Evolutionary conservation across 2,888 invertebrate genomes (phyloP), one percentile per base, ranked within the genome.

Genomic region (Xylophagus ater): DNA sequence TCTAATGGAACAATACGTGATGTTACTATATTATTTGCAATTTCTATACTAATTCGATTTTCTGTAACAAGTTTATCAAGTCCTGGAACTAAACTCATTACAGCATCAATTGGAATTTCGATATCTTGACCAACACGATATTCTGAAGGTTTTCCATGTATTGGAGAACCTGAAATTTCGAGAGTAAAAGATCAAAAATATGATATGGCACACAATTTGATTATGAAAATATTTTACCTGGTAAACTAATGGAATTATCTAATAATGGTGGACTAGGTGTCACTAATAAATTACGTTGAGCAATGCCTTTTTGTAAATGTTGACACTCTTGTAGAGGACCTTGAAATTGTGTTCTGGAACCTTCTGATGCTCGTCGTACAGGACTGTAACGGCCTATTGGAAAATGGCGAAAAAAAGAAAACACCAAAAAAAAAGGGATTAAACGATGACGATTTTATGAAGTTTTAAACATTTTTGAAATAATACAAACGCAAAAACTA

Each of bases 341-440:
- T 53, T 71, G 75, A 60, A 68, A 73, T 57, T 65, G 74, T 37
- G 62, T 69, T 46, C 62, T 69, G 9, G 68, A 69, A 29, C 70
- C 65, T 45, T 93, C 93, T 44, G 84, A 85, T 7, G 90, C 89
- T 47, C 93, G 72, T 2, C 94, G 73, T 10, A 92, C 90, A 0
- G 92, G 93, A 46, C 90, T 90, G 60, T 87, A 93, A 14, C 92
- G 65, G 53, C 65, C 65, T 65, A 50, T n/a, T 26, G 7, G 9
- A n/a, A n/a, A n/a, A n/a, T n/a, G n/a, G n/a, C n/a, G n/a, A n/a
- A n/a, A n/a, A n/a, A n/a, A n/a, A n/a, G n/a, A n/a, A n/a, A n/a
- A n/a, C n/a, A n/a, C n/a, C n/a, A n/a, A n/a, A n/a, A n/a, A n/a
- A n/a, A n/a, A n/a, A n/a, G n/a, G n/a, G n/a, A n/a, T n/a, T n/a